Evolutionary conservation across 2,888 invertebrate species (phyloP), one percentile per base, ranked within the genome.

Genomic region (Tridacna gigas): DNA sequence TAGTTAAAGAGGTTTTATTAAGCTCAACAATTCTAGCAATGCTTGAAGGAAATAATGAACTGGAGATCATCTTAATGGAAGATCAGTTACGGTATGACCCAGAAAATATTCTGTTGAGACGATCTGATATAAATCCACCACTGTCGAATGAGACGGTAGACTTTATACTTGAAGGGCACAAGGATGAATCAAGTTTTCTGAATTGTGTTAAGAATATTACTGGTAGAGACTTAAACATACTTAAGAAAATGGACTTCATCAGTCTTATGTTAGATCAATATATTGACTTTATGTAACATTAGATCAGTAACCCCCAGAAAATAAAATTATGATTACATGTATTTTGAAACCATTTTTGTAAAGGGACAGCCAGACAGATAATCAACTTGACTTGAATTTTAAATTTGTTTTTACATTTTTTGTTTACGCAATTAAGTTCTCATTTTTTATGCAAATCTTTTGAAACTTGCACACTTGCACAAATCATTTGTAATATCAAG

Each of bases 1-100:
- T 88, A 0, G 83, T 89, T 20, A 90, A 88, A 69, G 89, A 90
- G 79, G 78, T 84, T 1, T 74, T 90, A 20, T 86, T 83, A 4
- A 85, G 85, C 67, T 83, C 88, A 45, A 76, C 86, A 22, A 56
- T 89, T 22, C 76, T 89, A 12, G 73, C 88, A 0, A 84, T 89
- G 81, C 84, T 84, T n/a, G 77, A 51, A 63, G 48, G 75, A 20
- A 89, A 88, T 66, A 78, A 63, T n/a, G 80, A 77, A 56, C 61
- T 90, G 15, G 79, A 76, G 63, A 81, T 87, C 28, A 75, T 89
- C 13, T 56, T 90, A 48, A 79, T 84, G 65, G 85, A 84, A 65
- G 88, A 89, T 37, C 88, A 86, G 82, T 63, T 90, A 25, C 51
- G 77, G 13, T 87, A 88, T 65, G 73, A 60, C 9, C 13, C 20